These are phyloP conservation scores for Crenuchus spilurus DNA, from an alignment of 2,797 vertebrate genomes.

Conservation along the genomic window DNA sequence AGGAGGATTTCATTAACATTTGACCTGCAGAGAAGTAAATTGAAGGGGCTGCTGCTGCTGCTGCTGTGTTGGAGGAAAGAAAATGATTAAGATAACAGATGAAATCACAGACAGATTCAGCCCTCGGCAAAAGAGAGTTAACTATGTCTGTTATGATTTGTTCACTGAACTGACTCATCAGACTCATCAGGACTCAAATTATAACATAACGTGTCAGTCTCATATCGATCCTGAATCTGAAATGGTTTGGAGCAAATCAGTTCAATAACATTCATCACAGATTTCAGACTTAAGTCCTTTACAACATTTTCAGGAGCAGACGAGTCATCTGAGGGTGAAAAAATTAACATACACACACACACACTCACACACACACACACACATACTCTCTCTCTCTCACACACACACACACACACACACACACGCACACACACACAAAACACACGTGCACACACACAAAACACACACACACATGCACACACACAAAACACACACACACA, in stretches of 20 bases:
- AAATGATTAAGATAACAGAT: constrained; percentile 42
- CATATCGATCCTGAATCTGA: constrained; percentile 23
- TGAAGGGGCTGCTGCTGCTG: constrained; percentile 19
- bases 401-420: not conserved
- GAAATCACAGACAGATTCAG: constrained; percentile 34
- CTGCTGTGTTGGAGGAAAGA: constrained; percentile 26
- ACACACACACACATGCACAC: too few species aligned
- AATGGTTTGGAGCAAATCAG: constrained; percentile 30
- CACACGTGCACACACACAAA: too few species aligned
- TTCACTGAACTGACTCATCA: not conserved
- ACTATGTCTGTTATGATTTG: constrained; percentile 20
- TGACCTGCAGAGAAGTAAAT: constrained; percentile 32
- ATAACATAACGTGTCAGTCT: constrained; percentile 2
- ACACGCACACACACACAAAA: too few species aligned
- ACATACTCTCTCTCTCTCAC: too few species aligned
- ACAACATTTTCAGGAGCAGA: constrained; percentile 1
- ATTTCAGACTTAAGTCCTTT: not conserved
- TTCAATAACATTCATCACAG: not conserved
- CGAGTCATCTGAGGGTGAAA: not conserved
- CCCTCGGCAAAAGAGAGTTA: constrained; percentile 14
- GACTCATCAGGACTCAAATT: constrained; percentile 7
- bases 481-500: too few species aligned
- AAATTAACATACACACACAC: not conserved
- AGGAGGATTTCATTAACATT: constrained; percentile 53
- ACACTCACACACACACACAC: too few species aligned